These are phyloP conservation scores for Cephus sareptanus DNA, from an alignment of 2,888 invertebrate species.

Conservation along the genomic window DNA sequence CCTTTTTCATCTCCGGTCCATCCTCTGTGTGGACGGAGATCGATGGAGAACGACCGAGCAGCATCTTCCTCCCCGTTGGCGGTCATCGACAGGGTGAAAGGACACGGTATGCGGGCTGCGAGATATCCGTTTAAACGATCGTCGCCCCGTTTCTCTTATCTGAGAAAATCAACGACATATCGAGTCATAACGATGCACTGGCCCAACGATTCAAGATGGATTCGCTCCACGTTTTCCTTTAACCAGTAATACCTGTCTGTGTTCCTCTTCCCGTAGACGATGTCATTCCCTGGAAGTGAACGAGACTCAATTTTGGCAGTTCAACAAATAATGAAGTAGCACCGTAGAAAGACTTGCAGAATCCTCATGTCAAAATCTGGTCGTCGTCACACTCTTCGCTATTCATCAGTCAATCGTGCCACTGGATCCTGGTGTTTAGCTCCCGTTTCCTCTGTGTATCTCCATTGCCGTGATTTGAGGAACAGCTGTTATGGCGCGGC, in stretches of 20 bases:
- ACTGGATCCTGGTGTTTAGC: not conserved
- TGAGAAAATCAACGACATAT: not conserved
- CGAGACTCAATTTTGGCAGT: not conserved
- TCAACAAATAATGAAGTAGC: not conserved
- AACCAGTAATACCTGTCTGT: not conserved
- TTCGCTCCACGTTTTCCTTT: not conserved
- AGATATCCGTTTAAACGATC: slow-evolving; percentile 46
- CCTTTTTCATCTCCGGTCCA: slow-evolving; percentile 52
- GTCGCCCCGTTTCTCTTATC: not conserved
- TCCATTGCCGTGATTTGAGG: not conserved
- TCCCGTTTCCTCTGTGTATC: not conserved
- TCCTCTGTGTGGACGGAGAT: slow-evolving; percentile 50
- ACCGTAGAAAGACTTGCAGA: not conserved
- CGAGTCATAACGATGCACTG: not conserved
- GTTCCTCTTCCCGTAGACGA: not conserved
- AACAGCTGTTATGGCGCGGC: not conserved
- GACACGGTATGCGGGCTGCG: slow-evolving; percentile 32
- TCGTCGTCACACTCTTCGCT: not conserved
- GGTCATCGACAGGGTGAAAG: slow-evolving; percentile 5
- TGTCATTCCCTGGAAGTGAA: not conserved
- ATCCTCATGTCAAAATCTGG: not conserved
- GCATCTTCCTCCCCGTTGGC: slow-evolving; percentile 23
- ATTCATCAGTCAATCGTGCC: not conserved
- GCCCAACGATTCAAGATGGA: not conserved
- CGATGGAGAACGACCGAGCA: slow-evolving; percentile 38